Percentiles rank a stretch among this genome's conserved stretches.
Conservation (phyloP, 1,140 invertebrate species). For the Calephelis nemesis region DNA sequence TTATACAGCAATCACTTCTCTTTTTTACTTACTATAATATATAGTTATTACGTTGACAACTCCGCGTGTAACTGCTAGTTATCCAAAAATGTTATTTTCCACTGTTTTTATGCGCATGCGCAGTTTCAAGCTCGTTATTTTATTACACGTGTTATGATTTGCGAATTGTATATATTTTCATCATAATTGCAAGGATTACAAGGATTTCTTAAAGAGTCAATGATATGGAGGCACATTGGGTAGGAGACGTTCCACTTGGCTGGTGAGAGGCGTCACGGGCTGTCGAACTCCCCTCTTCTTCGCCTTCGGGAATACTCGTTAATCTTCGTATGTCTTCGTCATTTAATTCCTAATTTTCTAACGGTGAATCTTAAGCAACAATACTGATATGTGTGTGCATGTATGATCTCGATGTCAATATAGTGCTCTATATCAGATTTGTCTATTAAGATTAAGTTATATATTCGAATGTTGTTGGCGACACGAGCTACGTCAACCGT, state of each 20-base stretch:
- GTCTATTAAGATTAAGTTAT: too few relatives aligned
- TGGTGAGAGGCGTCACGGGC: slow-evolving; percentile 47
- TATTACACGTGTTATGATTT: not conserved
- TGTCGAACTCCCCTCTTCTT: slow-evolving; percentile 44
- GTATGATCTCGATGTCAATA: not conserved
- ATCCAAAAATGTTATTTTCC: too few relatives aligned
- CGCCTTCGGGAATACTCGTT: slow-evolving; percentile 48
- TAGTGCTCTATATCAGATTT: too few relatives aligned
- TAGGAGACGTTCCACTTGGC: slow-evolving; percentile 47
- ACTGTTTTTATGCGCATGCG: too few relatives aligned
- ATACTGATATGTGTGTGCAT: slow-evolving; percentile 2
- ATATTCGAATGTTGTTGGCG: too few relatives aligned
- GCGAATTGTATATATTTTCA: slow-evolving; percentile 6
- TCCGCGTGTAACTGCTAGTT: too few relatives aligned
- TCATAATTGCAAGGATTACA: slow-evolving; percentile 24
- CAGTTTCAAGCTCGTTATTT: not conserved
- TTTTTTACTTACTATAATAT: too few relatives aligned
- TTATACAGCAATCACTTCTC: too few relatives aligned
- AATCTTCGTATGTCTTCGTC: slow-evolving; percentile 42
- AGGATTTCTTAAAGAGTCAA: slow-evolving; percentile 39
- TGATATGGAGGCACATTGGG: slow-evolving; percentile 31
- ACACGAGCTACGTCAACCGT: too few relatives aligned
- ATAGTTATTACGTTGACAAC: too few relatives aligned
- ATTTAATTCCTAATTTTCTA: slow-evolving; percentile 15
- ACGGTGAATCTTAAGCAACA: not conserved